Conservation (phyloP, 2,113 vertebrate species). For the Protomyctophum bolini region DNA sequence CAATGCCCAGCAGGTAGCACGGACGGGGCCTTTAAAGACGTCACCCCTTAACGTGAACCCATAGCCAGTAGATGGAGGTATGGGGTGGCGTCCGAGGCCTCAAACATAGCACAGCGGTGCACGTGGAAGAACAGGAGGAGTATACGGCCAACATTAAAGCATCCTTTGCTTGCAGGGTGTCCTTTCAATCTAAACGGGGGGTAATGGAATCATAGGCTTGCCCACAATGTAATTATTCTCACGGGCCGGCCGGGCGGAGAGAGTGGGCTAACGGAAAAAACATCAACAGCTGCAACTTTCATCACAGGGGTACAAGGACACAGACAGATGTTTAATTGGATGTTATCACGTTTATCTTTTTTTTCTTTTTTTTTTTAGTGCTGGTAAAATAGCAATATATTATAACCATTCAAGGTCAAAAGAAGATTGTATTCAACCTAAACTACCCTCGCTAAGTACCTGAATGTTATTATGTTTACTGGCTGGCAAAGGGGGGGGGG, state of each 20-base stretch:
- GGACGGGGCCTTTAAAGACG: slow-evolving; percentile 56
- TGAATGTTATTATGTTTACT: slow-evolving; percentile 50
- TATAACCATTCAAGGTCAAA: slow-evolving; percentile 67
- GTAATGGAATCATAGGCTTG: slow-evolving; percentile 32
- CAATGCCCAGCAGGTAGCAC: slow-evolving; percentile 53
- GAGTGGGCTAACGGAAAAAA: slow-evolving; percentile 57
- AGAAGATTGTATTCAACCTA: slow-evolving; percentile 51
- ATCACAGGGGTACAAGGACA: slow-evolving; percentile 63
- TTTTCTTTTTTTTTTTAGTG: neutral
- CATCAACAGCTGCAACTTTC: slow-evolving; percentile 66
- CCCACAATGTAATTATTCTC: slow-evolving; percentile 43
- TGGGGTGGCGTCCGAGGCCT: slow-evolving; percentile 47
- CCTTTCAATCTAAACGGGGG: slow-evolving; percentile 50
- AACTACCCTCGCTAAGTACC: slow-evolving; percentile 53
- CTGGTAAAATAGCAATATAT: slow-evolving; percentile 44
- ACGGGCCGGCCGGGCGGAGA: too few species aligned
- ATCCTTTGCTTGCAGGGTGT: slow-evolving; percentile 26
- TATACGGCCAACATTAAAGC: slow-evolving; percentile 21
- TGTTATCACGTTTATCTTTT: slow-evolving; percentile 30
- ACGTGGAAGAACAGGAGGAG: neutral
- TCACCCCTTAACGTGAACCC: slow-evolving; percentile 57
- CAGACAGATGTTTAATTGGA: slow-evolving; percentile 46
- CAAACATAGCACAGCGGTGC: slow-evolving; percentile 44
- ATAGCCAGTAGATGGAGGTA: slow-evolving; percentile 26
- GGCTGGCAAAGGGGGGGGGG: slow-evolving; percentile 59